phyloP scores from a whole-genome alignment of 2,797 vertebrate genomes.

The Sebastes itinus region DNA sequence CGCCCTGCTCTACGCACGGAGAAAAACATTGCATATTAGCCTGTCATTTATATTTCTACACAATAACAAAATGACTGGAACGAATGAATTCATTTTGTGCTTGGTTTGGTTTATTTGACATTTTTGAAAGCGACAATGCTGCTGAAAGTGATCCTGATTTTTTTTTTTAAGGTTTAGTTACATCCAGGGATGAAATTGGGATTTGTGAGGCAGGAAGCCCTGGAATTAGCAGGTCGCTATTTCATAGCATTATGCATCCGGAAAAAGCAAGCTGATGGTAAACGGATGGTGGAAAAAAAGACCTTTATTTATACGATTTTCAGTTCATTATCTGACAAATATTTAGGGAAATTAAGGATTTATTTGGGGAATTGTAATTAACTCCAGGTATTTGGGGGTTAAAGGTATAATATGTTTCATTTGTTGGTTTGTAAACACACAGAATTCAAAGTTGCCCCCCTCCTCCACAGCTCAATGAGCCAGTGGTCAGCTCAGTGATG shows the following conservation, averaged over 20 bases:
- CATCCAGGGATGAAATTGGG: background rate
- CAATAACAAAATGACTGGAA: background rate
- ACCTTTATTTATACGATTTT: background rate
- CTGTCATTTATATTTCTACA: background rate
- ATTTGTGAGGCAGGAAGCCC: background rate
- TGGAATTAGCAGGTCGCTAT: background rate
- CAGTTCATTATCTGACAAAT: background rate
- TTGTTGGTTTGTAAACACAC: background rate
- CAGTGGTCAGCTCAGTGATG: no score
- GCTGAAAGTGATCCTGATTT: background rate
- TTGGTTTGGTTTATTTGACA: slow-evolving; percentile 1
- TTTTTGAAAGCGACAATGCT: background rate
- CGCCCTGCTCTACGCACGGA: background rate
- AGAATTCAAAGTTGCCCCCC: background rate
- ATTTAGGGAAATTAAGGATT: background rate
- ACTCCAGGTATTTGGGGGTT: background rate
- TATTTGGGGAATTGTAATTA: background rate
- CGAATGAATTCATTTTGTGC: background rate
- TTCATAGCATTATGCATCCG: background rate
- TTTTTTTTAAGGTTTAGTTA: background rate
- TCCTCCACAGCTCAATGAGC: no score
- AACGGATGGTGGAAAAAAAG: background rate
- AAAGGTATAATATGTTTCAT: background rate
- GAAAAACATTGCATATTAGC: background rate
- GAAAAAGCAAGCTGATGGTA: background rate